phyloP scores from a whole-genome alignment of 2,797 vertebrate genomes.

The Poliocrania exsul region DNA sequence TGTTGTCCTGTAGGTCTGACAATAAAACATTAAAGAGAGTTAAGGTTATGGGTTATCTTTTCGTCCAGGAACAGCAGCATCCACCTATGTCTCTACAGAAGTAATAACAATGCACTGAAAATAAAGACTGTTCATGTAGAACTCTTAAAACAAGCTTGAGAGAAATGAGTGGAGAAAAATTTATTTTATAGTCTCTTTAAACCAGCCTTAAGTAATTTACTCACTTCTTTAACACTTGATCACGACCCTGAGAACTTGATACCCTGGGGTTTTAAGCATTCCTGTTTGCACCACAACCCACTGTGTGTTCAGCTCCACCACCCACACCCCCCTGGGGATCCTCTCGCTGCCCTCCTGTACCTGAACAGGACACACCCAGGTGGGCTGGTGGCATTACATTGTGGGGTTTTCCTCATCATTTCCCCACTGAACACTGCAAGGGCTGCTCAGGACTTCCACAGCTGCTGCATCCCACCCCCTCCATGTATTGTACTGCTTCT shows the following conservation, averaged over 20 bases:
- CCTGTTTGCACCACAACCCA: neutral
- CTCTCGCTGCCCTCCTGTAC: neutral
- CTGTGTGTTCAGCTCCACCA: neutral
- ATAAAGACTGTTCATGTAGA: neutral
- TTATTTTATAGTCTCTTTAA: neutral
- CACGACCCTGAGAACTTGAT: neutral
- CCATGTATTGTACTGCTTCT: neutral
- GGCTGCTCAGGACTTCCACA: neutral
- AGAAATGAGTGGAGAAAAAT: constrained; percentile 1
- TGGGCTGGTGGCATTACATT: neutral
- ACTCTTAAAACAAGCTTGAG: neutral
- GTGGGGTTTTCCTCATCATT: neutral
- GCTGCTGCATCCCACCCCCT: neutral
- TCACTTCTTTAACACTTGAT: neutral
- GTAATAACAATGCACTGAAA: constrained; percentile 11
- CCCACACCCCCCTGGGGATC: neutral
- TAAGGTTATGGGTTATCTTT: neutral
- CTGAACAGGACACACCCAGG: accelerated
- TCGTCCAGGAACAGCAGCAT: neutral
- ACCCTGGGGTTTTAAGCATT: neutral
- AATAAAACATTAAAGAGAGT: neutral
- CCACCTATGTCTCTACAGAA: neutral
- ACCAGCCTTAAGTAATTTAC: neutral
- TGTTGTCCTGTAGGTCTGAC: neutral
- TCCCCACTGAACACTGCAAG: neutral